Conservation (phyloP, 2,797 vertebrate genomes). For the Propithecus perrieri region DNA sequence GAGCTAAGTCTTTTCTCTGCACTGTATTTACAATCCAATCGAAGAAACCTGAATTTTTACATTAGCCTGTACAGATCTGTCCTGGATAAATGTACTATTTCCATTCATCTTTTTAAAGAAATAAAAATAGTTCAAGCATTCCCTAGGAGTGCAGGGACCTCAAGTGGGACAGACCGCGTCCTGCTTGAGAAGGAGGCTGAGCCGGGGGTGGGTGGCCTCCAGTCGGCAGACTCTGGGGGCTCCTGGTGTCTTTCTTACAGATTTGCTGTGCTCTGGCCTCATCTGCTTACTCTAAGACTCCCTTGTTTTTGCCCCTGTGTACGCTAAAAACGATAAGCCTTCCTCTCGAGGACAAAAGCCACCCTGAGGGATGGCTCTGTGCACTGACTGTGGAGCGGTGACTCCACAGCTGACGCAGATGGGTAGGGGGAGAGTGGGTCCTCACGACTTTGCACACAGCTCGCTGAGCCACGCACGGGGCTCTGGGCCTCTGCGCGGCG, state of each 20-base stretch:
- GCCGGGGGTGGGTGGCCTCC: background rate
- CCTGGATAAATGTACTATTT: slow-evolving; percentile 50
- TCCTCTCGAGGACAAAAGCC: background rate
- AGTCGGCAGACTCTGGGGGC: background rate
- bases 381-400: background rate
- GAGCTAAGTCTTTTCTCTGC: background rate
- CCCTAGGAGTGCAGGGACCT: background rate
- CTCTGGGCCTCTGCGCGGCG: background rate
- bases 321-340: background rate
- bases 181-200: background rate
- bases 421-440: background rate
- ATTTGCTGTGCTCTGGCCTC: background rate
- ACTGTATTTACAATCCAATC: background rate
- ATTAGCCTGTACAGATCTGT: background rate
- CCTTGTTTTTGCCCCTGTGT: background rate
- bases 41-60: background rate
- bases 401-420: background rate
- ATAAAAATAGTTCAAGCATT: slow-evolving; percentile 27
- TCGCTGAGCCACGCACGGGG: background rate
- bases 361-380: background rate
- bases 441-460: background rate
- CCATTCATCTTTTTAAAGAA: slow-evolving; percentile 36
- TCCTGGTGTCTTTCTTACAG: background rate
- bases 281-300: background rate
- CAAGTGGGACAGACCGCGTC: background rate